Conservation (phyloP, 2,888 invertebrate species). For the Megalurothrips usitatus region DNA sequence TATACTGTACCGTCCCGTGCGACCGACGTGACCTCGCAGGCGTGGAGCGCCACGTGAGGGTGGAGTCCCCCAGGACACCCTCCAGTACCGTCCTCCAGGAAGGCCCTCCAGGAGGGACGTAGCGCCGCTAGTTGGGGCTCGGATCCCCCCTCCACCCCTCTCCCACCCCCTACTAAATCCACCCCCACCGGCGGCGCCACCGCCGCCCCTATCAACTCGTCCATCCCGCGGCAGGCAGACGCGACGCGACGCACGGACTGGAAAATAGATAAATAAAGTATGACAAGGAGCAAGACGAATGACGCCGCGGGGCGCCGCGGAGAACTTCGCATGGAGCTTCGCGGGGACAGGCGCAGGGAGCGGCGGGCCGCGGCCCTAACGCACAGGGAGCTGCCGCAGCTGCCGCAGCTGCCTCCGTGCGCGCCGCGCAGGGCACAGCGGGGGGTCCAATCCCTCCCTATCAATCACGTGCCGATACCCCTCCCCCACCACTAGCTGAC, state of each 20-base stretch:
- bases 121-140: too few relatives aligned
- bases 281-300: constrained; percentile 2
- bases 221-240: neutral
- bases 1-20: too few relatives aligned
- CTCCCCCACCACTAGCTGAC: neutral
- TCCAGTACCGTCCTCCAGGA: neutral
- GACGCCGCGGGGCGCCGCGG: neutral
- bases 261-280: constrained; percentile 21
- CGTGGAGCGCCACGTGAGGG: too few relatives aligned
- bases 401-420: too few relatives aligned
- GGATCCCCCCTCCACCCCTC: neutral
- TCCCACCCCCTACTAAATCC: neutral
- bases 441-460: neutral
- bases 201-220: neutral
- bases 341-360: too few relatives aligned
- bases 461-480: constrained; percentile 2
- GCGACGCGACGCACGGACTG: neutral
- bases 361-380: too few relatives aligned
- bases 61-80: neutral
- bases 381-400: too few relatives aligned
- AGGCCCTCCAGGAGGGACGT: too few relatives aligned
- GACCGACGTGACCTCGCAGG: too few relatives aligned
- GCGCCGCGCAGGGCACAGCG: too few relatives aligned
- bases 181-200: neutral
- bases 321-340: too few relatives aligned